Conservation (phyloP, 2,888 invertebrate species). For the Lasiommata megera region DNA sequence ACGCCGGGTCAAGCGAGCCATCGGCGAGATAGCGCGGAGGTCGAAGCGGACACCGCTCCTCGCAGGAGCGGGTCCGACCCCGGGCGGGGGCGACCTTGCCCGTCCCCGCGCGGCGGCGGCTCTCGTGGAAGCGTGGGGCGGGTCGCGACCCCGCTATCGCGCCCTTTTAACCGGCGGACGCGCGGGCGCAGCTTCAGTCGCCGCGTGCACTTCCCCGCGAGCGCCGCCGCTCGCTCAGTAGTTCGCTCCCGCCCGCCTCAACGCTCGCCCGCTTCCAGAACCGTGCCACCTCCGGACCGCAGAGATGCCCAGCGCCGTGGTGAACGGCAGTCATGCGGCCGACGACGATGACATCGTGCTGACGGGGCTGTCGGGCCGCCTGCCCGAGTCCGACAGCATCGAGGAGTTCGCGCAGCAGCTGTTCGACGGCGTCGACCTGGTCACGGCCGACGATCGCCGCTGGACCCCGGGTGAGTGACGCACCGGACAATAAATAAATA, state of each 20-base stretch:
- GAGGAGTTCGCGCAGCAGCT: constrained; percentile 96
- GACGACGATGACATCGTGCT: constrained; percentile 88
- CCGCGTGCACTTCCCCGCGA: constrained; percentile 46
- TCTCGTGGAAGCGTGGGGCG: constrained; percentile 57
- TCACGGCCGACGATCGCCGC: constrained; percentile 94
- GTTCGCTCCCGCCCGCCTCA: constrained; percentile 4
- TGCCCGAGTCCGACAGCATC: constrained; percentile 95
- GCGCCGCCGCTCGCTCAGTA: constrained; percentile 24
- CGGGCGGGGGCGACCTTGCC: constrained; percentile 61
- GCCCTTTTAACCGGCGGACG: constrained; percentile 58
- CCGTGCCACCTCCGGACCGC: background rate
- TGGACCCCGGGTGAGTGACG: constrained; percentile 86
- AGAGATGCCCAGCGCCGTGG: constrained; percentile 64
- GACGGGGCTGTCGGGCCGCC: constrained; percentile 91
- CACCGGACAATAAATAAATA: too few species aligned
- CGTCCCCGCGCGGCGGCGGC: constrained; percentile 66
- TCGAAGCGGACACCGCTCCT: constrained; percentile 51
- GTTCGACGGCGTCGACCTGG: constrained; percentile 94
- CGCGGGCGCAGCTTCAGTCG: constrained; percentile 52
- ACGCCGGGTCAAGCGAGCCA: too few species aligned
- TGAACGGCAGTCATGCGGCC: constrained; percentile 52
- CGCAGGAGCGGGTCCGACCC: constrained; percentile 11
- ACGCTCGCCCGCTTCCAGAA: too few species aligned
- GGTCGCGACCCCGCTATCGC: constrained; percentile 62
- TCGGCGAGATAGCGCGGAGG: constrained; percentile 40